Percentiles rank a stretch among this genome's conserved stretches.
phyloP scores from a whole-genome alignment of 2,797 vertebrate genomes.

The Otolemur crassicaudatus region DNA sequence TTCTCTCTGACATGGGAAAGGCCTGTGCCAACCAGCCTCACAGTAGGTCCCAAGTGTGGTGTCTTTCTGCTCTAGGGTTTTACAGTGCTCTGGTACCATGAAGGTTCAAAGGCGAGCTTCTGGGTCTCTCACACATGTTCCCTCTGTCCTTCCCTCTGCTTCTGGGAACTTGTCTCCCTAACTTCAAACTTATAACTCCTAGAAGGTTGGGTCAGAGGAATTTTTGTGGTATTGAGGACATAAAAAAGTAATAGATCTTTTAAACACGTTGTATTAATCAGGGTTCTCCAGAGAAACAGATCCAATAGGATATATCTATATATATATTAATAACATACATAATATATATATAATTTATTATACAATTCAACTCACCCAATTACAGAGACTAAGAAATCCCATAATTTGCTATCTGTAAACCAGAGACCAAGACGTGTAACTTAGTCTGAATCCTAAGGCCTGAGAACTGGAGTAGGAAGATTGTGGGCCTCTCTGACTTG shows the following conservation, averaged over 20 bases:
- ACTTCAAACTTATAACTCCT: conserved; percentile 12
- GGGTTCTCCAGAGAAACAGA: not conserved
- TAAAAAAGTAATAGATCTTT: not conserved
- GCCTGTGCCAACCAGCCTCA: not conserved
- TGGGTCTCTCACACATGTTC: not conserved
- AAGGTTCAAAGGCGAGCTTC: not conserved
- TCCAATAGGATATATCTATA: not conserved
- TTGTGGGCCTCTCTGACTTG: not conserved
- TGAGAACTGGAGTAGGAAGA: not conserved
- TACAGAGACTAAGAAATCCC: not conserved
- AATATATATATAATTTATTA: not conserved
- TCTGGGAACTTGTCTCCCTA: not conserved
- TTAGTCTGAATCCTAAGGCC: not conserved
- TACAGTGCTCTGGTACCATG: not conserved
- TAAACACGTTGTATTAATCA: not conserved
- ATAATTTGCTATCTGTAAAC: not conserved
- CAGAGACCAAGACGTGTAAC: not conserved
- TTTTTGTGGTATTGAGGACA: not conserved
- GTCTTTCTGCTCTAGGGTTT: not conserved
- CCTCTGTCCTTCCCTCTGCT: not conserved
- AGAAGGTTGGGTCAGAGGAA: not conserved
- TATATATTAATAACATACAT: not conserved
- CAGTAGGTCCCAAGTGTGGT: not conserved
- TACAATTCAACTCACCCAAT: not conserved
- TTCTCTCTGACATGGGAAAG: not conserved